phyloP scores from a whole-genome alignment of 2,113 vertebrate genomes.

The Chitala chitala region DNA sequence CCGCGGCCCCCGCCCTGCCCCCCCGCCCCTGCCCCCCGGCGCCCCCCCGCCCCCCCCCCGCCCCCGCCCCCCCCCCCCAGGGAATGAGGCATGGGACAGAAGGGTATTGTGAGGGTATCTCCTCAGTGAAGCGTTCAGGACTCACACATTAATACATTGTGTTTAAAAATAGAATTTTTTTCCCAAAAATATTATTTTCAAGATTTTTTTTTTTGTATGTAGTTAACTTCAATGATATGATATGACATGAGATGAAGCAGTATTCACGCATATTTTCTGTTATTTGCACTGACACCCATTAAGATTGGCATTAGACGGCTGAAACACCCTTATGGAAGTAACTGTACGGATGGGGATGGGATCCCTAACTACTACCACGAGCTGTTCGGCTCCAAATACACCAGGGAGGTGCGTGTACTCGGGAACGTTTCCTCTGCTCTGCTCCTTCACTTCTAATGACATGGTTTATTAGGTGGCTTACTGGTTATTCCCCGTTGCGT shows the following conservation, averaged over 20 bases:
- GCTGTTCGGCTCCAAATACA: constrained; percentile 33
- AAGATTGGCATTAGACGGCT: constrained; percentile 36
- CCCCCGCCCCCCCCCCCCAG: too few species aligned
- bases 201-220: not conserved
- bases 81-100: not conserved
- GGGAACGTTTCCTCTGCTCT: not conserved
- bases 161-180: too few species aligned
- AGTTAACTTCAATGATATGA: not conserved
- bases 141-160: not conserved
- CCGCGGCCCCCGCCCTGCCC: too few species aligned
- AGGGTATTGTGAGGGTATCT: too few species aligned
- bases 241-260: not conserved
- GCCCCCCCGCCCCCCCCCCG: too few species aligned
- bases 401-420: constrained; percentile 31
- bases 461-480: not conserved
- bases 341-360: constrained; percentile 35
- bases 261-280: too few species aligned
- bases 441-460: not conserved
- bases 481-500: not conserved
- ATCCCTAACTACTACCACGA: constrained; percentile 39
- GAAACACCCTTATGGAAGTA: constrained; percentile 31
- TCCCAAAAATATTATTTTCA: too few species aligned
- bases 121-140: not conserved
- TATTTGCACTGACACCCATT: not conserved
- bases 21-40: too few species aligned